Conservation (phyloP, 2,797 vertebrate species). For the Poecilia picta region DNA sequence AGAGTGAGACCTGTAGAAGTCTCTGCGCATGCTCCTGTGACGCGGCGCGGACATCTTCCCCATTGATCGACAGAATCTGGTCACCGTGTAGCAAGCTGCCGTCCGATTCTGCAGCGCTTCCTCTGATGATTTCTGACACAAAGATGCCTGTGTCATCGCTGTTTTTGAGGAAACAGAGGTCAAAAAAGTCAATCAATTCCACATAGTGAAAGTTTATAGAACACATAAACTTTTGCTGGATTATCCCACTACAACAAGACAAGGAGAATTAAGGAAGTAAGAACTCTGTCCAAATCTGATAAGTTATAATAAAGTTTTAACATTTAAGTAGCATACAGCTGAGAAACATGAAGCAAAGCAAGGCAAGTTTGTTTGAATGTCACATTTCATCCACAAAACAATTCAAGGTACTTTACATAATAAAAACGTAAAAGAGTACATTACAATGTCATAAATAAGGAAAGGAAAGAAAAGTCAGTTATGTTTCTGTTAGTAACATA, state of each 20-base stretch:
- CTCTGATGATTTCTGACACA: conserved; percentile 92
- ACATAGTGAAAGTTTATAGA: not conserved
- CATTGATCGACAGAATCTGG: conserved; percentile 93
- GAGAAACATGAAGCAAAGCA: not conserved
- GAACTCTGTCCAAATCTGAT: not conserved
- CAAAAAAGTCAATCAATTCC: conserved; percentile 31
- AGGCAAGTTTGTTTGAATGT: not conserved
- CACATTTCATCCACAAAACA: not conserved
- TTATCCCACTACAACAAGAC: not conserved
- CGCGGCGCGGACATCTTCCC: conserved; percentile 89
- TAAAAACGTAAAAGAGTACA: not conserved
- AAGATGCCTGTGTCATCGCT: conserved; percentile 95
- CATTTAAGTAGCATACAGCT: not conserved
- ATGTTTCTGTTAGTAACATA: not conserved
- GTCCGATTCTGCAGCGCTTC: conserved; percentile 88
- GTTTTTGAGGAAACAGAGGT: conserved; percentile 63
- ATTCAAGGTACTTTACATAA: too few relatives aligned
- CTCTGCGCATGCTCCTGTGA: conserved; percentile 88
- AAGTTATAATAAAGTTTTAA: not conserved
- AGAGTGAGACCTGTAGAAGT: conserved; percentile 86
- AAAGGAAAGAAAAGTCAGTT: not conserved
- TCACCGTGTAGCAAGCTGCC: conserved; percentile 92
- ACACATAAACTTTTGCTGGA: not conserved
- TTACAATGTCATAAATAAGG: not conserved
- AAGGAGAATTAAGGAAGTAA: not conserved